Evolutionary conservation across 2,888 invertebrate genomes (phyloP).

Genomic region (Pachycephus smyrnensis): DNA sequence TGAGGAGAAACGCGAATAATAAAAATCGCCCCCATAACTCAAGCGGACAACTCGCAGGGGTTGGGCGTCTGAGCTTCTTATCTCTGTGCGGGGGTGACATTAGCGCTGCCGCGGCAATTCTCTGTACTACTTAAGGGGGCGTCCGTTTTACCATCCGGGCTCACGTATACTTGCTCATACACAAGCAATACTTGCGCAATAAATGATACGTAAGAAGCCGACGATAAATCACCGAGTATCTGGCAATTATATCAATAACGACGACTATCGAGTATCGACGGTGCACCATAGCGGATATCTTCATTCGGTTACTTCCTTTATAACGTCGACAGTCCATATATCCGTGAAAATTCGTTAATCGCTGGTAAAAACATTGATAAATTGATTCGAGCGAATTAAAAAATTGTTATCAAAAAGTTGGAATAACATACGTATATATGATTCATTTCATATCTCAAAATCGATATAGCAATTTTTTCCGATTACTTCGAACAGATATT

Average conservation of each 20-base stretch:
- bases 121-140: conserved; percentile 48
- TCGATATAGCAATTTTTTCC: not conserved
- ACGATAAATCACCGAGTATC: conserved; percentile 55
- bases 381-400: not conserved
- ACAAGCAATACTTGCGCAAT: conserved; percentile 20
- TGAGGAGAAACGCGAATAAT: conserved; percentile 59
- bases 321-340: not conserved
- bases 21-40: conserved; percentile 66
- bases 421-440: not conserved
- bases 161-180: conserved; percentile 11
- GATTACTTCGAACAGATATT: not conserved
- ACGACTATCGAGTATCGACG: conserved; percentile 51
- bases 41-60: conserved; percentile 52
- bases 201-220: conserved; percentile 34
- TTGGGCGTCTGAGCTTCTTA: conserved; percentile 58
- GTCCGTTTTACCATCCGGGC: conserved; percentile 22
- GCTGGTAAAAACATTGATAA: not conserved
- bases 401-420: not conserved
- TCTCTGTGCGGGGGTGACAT: conserved; percentile 62
- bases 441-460: not conserved
- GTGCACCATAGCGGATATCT: conserved; percentile 31
- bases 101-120: conserved; percentile 63
- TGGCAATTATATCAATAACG: conserved; percentile 60
- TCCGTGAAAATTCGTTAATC: not conserved
- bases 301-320: conserved; percentile 7